A percentile compares a stretch with the other conserved stretches of the same genome.
These are phyloP conservation scores for Cyanoramphus novaezelandiae DNA, from an alignment of 2,113 vertebrate genomes.

Conservation along the genomic window DNA sequence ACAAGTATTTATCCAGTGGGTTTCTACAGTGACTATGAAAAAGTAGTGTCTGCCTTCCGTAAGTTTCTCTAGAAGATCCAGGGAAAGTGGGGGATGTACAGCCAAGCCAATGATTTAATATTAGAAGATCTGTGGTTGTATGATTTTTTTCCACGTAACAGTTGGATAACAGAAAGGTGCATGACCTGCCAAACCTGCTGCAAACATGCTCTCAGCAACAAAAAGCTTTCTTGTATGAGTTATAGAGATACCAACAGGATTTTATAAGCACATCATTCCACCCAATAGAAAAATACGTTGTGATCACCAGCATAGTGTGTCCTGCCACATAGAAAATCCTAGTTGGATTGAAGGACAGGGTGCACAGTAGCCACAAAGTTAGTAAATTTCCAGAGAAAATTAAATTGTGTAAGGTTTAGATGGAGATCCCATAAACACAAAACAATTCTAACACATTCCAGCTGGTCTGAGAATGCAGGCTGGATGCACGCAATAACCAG, in stretches of 20 bases:
- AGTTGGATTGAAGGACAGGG: not conserved
- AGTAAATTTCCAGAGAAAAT: constrained; percentile 35
- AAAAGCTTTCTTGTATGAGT: not conserved
- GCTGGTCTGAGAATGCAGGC: not conserved
- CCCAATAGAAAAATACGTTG: not conserved
- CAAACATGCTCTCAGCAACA: not conserved
- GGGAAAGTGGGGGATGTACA: not conserved
- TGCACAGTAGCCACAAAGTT: constrained; percentile 31
- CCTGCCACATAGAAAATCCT: not conserved
- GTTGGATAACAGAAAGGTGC: not conserved
- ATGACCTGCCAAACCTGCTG: constrained; percentile 10
- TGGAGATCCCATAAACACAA: constrained; percentile 14
- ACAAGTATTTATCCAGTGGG: not conserved
- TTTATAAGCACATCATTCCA: not conserved
- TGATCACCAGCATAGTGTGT: not conserved
- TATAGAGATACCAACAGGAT: not conserved
- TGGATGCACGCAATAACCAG: not conserved
- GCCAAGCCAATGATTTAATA: not conserved
- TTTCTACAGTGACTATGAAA: not conserved
- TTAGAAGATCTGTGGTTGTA: not conserved
- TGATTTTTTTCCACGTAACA: not conserved
- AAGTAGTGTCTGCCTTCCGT: not conserved
- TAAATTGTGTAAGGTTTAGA: constrained; percentile 32
- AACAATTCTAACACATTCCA: constrained; percentile 43
- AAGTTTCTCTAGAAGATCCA: not conserved